These are phyloP conservation scores for Carpatolechia fugitivella DNA, from an alignment of 2,888 invertebrate species.

Conservation along the genomic window DNA sequence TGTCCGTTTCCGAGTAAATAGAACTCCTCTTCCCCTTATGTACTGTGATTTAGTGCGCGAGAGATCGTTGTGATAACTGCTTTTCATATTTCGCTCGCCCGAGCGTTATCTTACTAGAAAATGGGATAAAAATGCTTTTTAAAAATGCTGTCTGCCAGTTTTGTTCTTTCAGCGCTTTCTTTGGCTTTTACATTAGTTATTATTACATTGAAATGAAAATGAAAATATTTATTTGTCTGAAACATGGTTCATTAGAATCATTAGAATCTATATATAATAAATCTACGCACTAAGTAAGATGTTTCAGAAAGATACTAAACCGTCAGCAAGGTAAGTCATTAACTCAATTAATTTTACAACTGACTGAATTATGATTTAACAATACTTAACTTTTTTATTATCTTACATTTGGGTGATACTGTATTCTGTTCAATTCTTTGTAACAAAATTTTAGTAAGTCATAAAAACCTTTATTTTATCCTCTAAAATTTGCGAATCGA, in stretches of 20 bases:
- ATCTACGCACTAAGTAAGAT: no score
- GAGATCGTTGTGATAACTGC: conserved; percentile 77
- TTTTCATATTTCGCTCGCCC: conserved; percentile 71
- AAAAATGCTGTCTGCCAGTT: conserved; percentile 41
- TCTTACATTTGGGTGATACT: no score
- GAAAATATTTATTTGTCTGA: no score
- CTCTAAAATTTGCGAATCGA: background rate
- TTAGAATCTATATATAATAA: no score
- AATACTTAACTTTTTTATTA: no score
- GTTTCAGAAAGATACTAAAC: no score
- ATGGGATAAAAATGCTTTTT: conserved; percentile 57
- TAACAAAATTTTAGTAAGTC: no score
- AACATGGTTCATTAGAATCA: background rate
- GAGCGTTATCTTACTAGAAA: conserved; percentile 74
- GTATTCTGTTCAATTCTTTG: no score
- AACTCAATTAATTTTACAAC: no score
- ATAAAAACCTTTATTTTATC: no score
- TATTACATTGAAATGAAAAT: conserved; percentile 36
- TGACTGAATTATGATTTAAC: no score
- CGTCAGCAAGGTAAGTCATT: no score
- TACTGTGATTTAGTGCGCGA: conserved; percentile 76
- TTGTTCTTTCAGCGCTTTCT: conserved; percentile 32
- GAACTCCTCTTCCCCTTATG: conserved; percentile 73
- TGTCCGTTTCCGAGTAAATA: conserved; percentile 76
- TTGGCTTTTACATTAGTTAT: conserved; percentile 42